Conservation (phyloP, 2,888 invertebrate genomes). For the Epirrhoe alternata region DNA sequence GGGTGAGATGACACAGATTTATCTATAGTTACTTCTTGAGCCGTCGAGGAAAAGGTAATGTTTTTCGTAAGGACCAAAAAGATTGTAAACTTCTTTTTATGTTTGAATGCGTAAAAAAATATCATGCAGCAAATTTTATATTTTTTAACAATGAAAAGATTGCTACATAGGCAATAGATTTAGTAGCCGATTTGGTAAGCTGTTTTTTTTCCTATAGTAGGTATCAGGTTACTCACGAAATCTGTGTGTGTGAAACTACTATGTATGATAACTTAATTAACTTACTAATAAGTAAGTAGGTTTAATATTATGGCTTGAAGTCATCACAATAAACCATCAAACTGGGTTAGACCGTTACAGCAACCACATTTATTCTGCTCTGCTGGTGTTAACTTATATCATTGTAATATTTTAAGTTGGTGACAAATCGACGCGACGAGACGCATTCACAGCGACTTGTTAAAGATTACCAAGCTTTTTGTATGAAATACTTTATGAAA, state of each 20-base stretch:
- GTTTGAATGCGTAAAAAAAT: too few species aligned
- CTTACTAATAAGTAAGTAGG: neutral
- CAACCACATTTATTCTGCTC: constrained; percentile 24
- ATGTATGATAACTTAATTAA: neutral
- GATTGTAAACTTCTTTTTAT: too few species aligned
- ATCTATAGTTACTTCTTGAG: neutral
- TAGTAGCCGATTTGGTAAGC: too few species aligned
- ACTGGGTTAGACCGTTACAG: constrained; percentile 23
- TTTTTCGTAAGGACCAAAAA: too few species aligned
- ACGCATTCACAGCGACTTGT: neutral
- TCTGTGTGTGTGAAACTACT: too few species aligned
- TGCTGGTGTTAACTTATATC: constrained; percentile 18
- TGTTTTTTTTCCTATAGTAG: too few species aligned
- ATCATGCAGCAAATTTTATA: too few species aligned
- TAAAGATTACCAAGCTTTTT: neutral
- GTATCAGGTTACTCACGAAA: too few species aligned
- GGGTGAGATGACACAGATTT: neutral
- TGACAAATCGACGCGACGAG: constrained; percentile 1
- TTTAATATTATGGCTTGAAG: constrained; percentile 7
- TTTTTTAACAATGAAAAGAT: too few species aligned
- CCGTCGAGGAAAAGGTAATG: too few species aligned
- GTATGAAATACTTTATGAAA: neutral
- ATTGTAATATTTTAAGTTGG: constrained; percentile 9
- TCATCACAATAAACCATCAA: constrained; percentile 36
- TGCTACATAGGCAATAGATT: too few species aligned